Percentiles rank a stretch among this genome's conserved stretches.
phyloP scores from a whole-genome alignment of 2,113 vertebrate genomes.

The Puntigrus tetrazona region DNA sequence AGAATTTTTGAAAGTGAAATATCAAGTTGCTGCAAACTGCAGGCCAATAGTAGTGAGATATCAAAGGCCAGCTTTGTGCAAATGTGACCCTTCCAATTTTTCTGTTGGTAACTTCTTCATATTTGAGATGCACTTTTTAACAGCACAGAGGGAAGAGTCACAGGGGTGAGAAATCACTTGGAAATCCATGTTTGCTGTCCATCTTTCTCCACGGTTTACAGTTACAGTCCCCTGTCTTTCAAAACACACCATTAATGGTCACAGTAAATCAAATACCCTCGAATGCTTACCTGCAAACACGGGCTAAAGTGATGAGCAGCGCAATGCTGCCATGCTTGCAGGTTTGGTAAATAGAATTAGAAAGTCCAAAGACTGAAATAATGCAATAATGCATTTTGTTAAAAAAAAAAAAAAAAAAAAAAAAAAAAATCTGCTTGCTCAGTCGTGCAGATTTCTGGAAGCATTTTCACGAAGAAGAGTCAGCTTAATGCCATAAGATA shows the following conservation, averaged over 20 bases:
- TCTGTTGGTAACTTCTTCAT: slow-evolving; percentile 9
- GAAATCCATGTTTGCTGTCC: slow-evolving; percentile 22
- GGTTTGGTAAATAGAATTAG: slow-evolving; percentile 24
- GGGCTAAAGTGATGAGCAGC: not conserved
- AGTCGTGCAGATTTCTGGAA: not conserved
- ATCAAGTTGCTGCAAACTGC: not conserved
- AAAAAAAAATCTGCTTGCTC: slow-evolving; percentile 21
- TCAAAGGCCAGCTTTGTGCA: not conserved
- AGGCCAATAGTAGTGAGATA: not conserved
- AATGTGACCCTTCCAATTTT: slow-evolving; percentile 5
- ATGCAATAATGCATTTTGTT: slow-evolving; percentile 3
- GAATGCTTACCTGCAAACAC: slow-evolving; percentile 9
- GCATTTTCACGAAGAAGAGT: slow-evolving; percentile 11
- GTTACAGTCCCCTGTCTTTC: not conserved
- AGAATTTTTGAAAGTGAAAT: not conserved
- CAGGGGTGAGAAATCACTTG: slow-evolving; percentile 26
- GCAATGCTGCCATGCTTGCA: not conserved
- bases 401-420: not conserved
- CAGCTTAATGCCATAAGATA: not conserved
- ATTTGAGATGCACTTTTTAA: slow-evolving; percentile 7
- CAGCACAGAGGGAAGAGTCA: slow-evolving; percentile 5
- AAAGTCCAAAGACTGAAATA: slow-evolving; percentile 14
- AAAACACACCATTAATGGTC: slow-evolving; percentile 19
- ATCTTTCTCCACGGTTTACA: slow-evolving; percentile 11
- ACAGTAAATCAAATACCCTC: slow-evolving; percentile 18